Percentiles rank a stretch among this genome's conserved stretches.
phyloP scores from a whole-genome alignment of 2,797 vertebrate genomes.

The Pseudochromis fuscus region DNA sequence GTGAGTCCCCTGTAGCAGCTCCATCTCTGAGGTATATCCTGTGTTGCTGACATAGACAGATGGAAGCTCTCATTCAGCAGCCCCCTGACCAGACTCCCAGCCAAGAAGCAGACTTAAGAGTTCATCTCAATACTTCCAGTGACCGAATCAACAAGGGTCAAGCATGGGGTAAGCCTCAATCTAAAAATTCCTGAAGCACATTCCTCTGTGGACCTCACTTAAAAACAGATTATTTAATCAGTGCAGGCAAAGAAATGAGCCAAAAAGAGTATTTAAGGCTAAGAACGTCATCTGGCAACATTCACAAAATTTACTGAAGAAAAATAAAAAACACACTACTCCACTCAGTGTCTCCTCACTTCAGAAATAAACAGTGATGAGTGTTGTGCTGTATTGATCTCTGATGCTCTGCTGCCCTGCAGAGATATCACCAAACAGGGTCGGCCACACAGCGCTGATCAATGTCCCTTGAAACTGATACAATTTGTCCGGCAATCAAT shows the following conservation, averaged over 20 bases:
- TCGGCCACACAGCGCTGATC: neutral
- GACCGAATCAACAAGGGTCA: conserved; percentile 72
- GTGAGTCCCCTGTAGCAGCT: conserved; percentile 5
- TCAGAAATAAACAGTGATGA: conserved; percentile 1
- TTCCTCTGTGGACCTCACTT: conserved; percentile 51
- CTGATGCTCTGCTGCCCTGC: neutral
- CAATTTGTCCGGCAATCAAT: neutral
- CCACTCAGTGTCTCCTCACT: neutral
- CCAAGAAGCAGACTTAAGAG: conserved; percentile 52
- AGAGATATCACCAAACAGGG: neutral
- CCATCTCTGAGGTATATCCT: conserved; percentile 7
- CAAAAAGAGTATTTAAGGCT: conserved; percentile 68
- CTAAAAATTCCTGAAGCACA: conserved; percentile 76
- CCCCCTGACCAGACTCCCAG: conserved; percentile 25
- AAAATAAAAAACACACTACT: neutral
- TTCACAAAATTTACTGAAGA: conserved; percentile 18
- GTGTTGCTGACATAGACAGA: conserved; percentile 42
- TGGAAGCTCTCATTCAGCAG: conserved; percentile 53
- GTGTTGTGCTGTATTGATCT: conserved; percentile 4
- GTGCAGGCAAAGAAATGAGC: conserved; percentile 50
- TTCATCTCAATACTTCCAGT: conserved; percentile 53
- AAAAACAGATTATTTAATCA: conserved; percentile 77
- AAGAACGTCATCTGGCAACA: conserved; percentile 50
- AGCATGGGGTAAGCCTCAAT: conserved; percentile 75
- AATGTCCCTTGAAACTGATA: neutral